These are phyloP conservation scores for Cheilosia variabilis DNA, from an alignment of 2,888 invertebrate species.

Conservation along the genomic window DNA sequence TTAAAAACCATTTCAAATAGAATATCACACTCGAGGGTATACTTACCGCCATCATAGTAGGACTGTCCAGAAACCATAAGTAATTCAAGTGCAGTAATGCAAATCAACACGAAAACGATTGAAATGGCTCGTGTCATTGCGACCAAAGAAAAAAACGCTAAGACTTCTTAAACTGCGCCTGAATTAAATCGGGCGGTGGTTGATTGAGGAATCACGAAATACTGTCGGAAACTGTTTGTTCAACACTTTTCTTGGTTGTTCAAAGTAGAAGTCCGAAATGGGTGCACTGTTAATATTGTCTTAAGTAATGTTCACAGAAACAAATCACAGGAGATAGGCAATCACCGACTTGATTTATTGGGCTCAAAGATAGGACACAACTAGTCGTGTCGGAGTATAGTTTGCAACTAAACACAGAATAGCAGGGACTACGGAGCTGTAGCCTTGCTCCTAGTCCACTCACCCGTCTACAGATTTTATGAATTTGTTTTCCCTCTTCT, in stretches of 20 bases:
- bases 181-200: too few species aligned
- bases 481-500: neutral
- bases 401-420: conserved; percentile 32
- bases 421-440: neutral
- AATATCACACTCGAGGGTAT: neutral
- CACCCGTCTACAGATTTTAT: neutral
- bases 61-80: neutral
- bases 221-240: too few species aligned
- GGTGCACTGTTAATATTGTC: conserved; percentile 4
- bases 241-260: too few species aligned
- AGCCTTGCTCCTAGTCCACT: conserved; percentile 14
- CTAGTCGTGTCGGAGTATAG: conserved; percentile 23
- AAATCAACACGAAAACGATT: conserved; percentile 15
- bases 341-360: conserved; percentile 8
- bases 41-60: conserved; percentile 39
- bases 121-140: conserved; percentile 25
- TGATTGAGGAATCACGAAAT: too few species aligned
- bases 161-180: neutral
- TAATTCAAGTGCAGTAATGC: conserved; percentile 1
- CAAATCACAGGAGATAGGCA: neutral
- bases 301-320: conserved; percentile 13
- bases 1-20: neutral
- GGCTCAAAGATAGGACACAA: conserved; percentile 2
- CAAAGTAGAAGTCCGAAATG: neutral
- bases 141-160: neutral